Evolutionary conservation across 2,888 invertebrate species (phyloP), one percentile per base, ranked within the genome.

Genomic region (Apamea crenata): DNA sequence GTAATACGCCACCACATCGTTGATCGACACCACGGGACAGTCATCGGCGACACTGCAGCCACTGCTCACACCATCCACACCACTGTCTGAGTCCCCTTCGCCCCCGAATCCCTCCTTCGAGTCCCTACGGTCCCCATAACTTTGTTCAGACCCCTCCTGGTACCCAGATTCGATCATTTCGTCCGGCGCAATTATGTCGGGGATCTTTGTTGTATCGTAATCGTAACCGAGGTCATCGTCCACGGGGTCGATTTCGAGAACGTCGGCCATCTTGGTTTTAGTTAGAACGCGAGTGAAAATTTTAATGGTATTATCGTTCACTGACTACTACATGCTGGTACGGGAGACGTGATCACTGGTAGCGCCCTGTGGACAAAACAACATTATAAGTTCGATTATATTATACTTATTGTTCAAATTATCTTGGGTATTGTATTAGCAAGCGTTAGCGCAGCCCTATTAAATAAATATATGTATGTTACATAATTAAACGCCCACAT

Each of bases 31-130:
- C 88, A 97, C 97, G 29, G 97, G 97, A 90, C 97, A 97, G 91
- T 97, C 97, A 80, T 97, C 97, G 65, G 95, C 97, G 63, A 97
- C 95, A 90, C 97, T 97, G 89, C 97, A 97, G 16, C 97, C 97
- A 88, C 96, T 96, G 93, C 97, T 97, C 78, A 97, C 97, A 76
- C 97, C 97, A 78, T 97, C 97, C 90, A 97, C 97, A 70, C 97
- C 97, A 87, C 97, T 96, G 89, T 97, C 97, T 70, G 96, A 96
- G 86, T 96, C 97, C 25, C 95, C 95, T 78, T 96, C 96, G 29
- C 96, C 96, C 7, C 96, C 95, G 79, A 95, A 96, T 2, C 96
- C 96, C 85, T 96, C 96, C 89, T 96, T 96, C 7, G 96, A 96
- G 84, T 96, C 96, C 85, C 96, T 91, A 85, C 96, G 90, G 44